Evolutionary conservation across 2,797 vertebrate species (phyloP), one percentile per base, ranked within the genome.

Genomic region (Sylvilagus floridanus): DNA sequence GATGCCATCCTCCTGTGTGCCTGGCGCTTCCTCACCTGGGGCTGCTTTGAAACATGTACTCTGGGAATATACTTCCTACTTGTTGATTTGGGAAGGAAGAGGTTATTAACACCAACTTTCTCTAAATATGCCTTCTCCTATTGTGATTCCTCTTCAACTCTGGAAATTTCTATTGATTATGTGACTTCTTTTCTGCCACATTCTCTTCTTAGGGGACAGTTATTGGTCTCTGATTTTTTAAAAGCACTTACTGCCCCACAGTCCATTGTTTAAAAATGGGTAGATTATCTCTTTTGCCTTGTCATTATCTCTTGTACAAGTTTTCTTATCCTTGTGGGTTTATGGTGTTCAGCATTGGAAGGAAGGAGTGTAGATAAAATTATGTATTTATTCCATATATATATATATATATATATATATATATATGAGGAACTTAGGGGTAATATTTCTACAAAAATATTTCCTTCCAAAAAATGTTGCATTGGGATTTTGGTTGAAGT

Each of bases 1-100:
- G 9, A 47, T 30, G 89, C 28, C 28, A 60, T 14, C n/a, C 16
- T 77, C 21, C 16, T 83, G 19, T 13, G 7, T 81, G 14, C 72
- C 63, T 76, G 62, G 21, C 81, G 35, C 62, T n/a, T 87, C 3
- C 7, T 75, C 79, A 66, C 69, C 81, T 88, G 57, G 26, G 69
- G n/a, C 50, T 87, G 13, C 60, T 69, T 88, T 77, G n/a, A 2
- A 84, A 73, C 28, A 2, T 47, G 75, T 14, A 30, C 60, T 85
- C 54, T 88, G 35, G 85, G 42, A 94, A 84, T 84, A 84, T 77
- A 93, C 28, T 91, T 84, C 78, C 37, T 90, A 42, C 65, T 69
- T 73, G 91, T 77, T 94, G 78, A 50, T 47, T 24, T 0, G 7
- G 11, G 75, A 26, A 77, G 68, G 32, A 72, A 91, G 28, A 95